Base-by-base conservation (phyloP, 2,797 vertebrate genomes). In the Crenichthys baileyi region DNA sequence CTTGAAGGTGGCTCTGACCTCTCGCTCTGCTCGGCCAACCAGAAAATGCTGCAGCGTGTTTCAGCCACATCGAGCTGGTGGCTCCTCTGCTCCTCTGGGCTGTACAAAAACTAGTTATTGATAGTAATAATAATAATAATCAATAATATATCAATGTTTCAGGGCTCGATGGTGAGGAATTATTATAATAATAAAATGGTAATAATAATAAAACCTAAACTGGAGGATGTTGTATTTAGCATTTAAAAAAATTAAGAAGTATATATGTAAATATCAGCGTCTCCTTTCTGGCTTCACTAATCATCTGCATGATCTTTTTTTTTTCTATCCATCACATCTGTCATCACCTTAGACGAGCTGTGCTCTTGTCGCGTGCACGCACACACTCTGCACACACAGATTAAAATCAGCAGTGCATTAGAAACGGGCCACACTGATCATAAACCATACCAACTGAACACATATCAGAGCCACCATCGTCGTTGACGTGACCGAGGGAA, bases 241-340 rank as follows among this genome's bases (percentile, higher is more conserved):
- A 87, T 93, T 95, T 95, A 85, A 84, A 94, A 92, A 85, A 88
- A 89, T 83, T 93, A 92, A 87, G 83, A 93, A 89, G 91, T 95
- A 95, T 96, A 95, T 95, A 94, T 96, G 96, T 96, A 96, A 96
- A 96, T 96, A 96, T 95, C 90, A 92, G 90, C 89, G 83, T 93
- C 90, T 94, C 87, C 87, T 94, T 95, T 94, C 86, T 91, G 88
- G 88, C 86, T 78, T 92, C 93, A 92, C 92, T 93, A 93, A 93
- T 84, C 92, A 91, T 93, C 89, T 93, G 93, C 94, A 94, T 94
- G 94, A 91, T 75, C 91, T 92, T 89, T 78, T 88, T 91, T 91
- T 92, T 90, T 83, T 92, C 87, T 79, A 89, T 92, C 81, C 88
- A 86, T 94, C 87, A 89, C 87, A 77, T 89, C 77, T 24, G 56